Evolutionary conservation across 2,113 vertebrate species (phyloP), one percentile per base, ranked within the genome.

Genomic region (Bungarus multicinctus): DNA sequence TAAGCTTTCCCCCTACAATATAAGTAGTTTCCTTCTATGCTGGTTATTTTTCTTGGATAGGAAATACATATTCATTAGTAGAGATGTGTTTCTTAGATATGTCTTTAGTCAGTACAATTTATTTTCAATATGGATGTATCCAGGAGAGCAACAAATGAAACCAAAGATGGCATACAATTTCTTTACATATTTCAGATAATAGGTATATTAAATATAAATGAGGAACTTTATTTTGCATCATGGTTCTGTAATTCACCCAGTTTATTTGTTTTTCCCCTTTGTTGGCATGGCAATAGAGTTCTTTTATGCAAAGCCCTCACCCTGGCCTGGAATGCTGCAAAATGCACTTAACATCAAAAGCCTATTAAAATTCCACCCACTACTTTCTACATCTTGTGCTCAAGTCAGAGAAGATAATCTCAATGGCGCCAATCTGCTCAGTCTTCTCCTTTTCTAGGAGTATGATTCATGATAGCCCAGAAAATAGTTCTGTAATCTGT

Each of bases 341-440:
- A 39, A 0, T 43, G 55, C 87, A 23, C 4, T 30, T 20, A 90
- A 9, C 90, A 9, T 0, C 87, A 2, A 74, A 1, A 0, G 0
- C 4, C 16, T 5, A 34, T 18, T 0, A 4, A 11, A 3, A 2
- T 81, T 43, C 93, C 4, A 4, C 27, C 7, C 81, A 90, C 16
- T 0, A 12, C 1, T 5, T 0, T 64, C 45, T 0, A 0, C 0
- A 0, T 1, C 1, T 30, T 9, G 52, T 0, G 1, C 1, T 0
- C 7, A 1, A 0, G 69, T 57, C 1, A 20, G 2, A 1, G 0
- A 25, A 85, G 60, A 53, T 2, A 0, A 45, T 74, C 47, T 16
- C 2, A 5, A 22, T 34, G 0, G 7, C 0, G 12, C 25, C 47
- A 94, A 50, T 74, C 1, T 27, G 2, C 16, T 86, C 58, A 47